Conservation (phyloP, 1,140 invertebrate genomes). For the Mya arenaria region DNA sequence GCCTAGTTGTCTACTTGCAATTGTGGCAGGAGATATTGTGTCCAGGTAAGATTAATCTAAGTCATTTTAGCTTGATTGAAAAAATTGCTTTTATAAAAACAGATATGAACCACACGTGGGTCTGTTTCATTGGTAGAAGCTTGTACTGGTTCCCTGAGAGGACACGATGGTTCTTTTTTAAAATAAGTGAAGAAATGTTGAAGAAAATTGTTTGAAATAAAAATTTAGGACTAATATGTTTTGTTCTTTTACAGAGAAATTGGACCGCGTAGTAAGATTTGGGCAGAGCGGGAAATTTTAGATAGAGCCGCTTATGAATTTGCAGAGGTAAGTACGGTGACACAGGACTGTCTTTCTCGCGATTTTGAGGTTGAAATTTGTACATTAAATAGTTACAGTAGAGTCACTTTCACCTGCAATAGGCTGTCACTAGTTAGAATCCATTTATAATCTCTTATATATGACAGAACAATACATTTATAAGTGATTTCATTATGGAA, state of each 20-base stretch:
- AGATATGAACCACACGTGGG: too few species aligned
- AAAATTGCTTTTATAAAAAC: neutral
- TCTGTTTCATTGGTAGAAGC: too few species aligned
- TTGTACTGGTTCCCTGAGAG: too few species aligned
- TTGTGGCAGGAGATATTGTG: constrained; percentile 92
- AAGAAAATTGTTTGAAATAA: neutral
- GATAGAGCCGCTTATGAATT: constrained; percentile 94
- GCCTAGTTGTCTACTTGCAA: constrained; percentile 87
- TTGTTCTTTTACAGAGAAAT: constrained; percentile 83
- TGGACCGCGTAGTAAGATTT: constrained; percentile 91
- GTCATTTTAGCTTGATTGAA: neutral
- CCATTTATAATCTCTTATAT: neutral
- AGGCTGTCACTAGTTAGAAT: neutral
- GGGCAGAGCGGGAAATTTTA: constrained; percentile 93
- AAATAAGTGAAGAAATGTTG: neutral
- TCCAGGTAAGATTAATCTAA: constrained; percentile 75
- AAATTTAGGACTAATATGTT: too few species aligned
- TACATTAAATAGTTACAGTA: neutral
- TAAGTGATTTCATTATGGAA: neutral
- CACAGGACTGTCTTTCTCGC: neutral
- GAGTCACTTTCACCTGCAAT: neutral
- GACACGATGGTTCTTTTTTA: too few species aligned
- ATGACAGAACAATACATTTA: neutral
- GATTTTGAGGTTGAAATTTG: neutral
- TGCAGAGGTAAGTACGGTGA: constrained; percentile 85